Evolutionary conservation across 2,797 vertebrate species (phyloP).

Genomic region (Kryptolebias ocellatus): DNA sequence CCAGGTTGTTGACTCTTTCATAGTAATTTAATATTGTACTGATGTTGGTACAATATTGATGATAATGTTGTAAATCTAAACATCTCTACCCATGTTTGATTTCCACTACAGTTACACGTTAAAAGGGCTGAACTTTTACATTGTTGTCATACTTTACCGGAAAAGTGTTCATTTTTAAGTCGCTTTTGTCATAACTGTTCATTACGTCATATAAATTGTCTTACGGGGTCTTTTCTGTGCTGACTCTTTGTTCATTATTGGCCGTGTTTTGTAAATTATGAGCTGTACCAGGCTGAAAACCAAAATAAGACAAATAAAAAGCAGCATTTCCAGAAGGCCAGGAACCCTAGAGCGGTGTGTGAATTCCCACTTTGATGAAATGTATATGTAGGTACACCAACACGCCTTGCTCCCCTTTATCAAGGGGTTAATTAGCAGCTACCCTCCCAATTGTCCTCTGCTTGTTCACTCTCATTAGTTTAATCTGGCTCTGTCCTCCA

Average conservation of each 20-base stretch:
- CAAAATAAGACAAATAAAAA: not conserved
- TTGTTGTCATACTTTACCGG: not conserved
- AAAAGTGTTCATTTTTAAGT: not conserved
- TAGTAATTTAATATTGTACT: too few species aligned
- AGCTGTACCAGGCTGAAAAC: not conserved
- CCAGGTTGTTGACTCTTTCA: too few species aligned
- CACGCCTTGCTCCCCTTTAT: conserved; percentile 58
- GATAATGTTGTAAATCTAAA: not conserved
- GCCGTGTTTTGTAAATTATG: not conserved
- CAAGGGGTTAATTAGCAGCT: conserved; percentile 77
- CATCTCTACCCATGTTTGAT: not conserved
- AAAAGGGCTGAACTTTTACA: not conserved
- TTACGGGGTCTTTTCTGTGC: not conserved
- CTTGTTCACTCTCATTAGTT: conserved; percentile 81
- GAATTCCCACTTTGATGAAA: conserved; percentile 22
- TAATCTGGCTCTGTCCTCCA: conserved; percentile 81
- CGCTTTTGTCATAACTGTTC: not conserved
- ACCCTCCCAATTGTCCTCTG: conserved; percentile 78
- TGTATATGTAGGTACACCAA: conserved; percentile 54
- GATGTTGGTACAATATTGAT: too few species aligned
- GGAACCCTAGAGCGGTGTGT: not conserved
- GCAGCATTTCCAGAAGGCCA: conserved; percentile 10
- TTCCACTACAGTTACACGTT: not conserved
- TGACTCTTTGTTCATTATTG: not conserved
- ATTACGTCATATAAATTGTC: not conserved